Evolutionary conservation across 2,888 invertebrate genomes (phyloP).

Genomic region (Carterocephalus palaemon): DNA sequence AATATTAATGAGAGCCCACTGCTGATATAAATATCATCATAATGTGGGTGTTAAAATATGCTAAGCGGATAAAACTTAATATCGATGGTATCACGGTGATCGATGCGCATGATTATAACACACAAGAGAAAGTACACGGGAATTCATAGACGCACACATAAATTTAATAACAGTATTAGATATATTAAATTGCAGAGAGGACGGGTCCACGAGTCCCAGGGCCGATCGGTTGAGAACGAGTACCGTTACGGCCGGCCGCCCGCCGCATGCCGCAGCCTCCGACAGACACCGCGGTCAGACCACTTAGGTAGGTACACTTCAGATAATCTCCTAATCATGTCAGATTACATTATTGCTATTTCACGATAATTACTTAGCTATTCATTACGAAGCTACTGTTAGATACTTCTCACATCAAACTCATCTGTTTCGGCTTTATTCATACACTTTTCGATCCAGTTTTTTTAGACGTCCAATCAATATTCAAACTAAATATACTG

Average conservation of each 20-base stretch:
- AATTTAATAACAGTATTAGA: conserved; percentile 75
- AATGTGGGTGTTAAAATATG: conserved; percentile 51
- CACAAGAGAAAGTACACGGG: conserved; percentile 62
- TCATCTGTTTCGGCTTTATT: conserved; percentile 1
- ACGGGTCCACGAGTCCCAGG: conserved; percentile 59
- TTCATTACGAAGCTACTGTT: conserved; percentile 27
- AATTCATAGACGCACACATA: conserved; percentile 54
- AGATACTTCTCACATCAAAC: neutral
- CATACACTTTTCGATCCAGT: neutral
- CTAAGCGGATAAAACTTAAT: conserved; percentile 51
- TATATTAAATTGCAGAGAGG: conserved; percentile 69
- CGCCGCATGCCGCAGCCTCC: conserved; percentile 41
- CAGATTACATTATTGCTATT: conserved; percentile 38
- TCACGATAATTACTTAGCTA: conserved; percentile 20
- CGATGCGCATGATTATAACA: conserved; percentile 62
- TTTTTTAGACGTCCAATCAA: conserved; percentile 14
- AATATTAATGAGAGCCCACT: conserved; percentile 20
- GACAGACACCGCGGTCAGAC: conserved; percentile 47
- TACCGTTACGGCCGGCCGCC: conserved; percentile 59
- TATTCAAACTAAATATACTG: conserved; percentile 17
- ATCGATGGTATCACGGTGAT: conserved; percentile 56
- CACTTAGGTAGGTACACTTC: conserved; percentile 49
- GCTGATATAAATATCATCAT: conserved; percentile 25
- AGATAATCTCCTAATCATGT: conserved; percentile 58
- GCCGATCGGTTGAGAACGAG: conserved; percentile 53